Evolutionary conservation across 2,797 vertebrate species (phyloP).

Genomic region (Girardinus metallicus): DNA sequence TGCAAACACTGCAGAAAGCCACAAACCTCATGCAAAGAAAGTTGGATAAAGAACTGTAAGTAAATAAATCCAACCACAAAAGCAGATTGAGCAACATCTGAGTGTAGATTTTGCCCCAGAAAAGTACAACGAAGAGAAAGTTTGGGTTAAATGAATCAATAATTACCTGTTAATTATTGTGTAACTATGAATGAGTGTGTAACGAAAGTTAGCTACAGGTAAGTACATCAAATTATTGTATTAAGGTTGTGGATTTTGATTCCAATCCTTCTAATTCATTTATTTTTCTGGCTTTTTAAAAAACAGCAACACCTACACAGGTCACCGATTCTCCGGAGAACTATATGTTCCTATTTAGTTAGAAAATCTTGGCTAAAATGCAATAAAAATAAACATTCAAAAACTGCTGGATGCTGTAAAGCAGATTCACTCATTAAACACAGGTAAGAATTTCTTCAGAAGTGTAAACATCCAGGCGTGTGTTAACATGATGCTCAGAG

Average conservation of each 20-base stretch:
- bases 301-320: background rate
- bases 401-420: background rate
- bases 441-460: background rate
- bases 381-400: background rate
- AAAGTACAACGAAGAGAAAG: background rate
- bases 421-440: background rate
- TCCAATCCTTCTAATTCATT: background rate
- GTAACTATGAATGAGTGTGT: too few relatives aligned
- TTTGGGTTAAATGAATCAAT: background rate
- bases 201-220: background rate
- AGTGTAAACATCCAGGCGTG: background rate
- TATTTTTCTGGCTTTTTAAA: background rate
- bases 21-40: background rate
- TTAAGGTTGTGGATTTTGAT: background rate
- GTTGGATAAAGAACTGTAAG: background rate
- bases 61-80: background rate
- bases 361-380: background rate
- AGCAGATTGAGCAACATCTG: background rate
- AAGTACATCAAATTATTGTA: background rate
- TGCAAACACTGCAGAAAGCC: background rate
- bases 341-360: background rate
- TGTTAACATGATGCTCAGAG: background rate
- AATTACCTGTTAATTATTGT: background rate
- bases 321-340: background rate
- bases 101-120: background rate